phyloP scores from a whole-genome alignment of 2,797 vertebrate genomes.

The Anas acuta region DNA sequence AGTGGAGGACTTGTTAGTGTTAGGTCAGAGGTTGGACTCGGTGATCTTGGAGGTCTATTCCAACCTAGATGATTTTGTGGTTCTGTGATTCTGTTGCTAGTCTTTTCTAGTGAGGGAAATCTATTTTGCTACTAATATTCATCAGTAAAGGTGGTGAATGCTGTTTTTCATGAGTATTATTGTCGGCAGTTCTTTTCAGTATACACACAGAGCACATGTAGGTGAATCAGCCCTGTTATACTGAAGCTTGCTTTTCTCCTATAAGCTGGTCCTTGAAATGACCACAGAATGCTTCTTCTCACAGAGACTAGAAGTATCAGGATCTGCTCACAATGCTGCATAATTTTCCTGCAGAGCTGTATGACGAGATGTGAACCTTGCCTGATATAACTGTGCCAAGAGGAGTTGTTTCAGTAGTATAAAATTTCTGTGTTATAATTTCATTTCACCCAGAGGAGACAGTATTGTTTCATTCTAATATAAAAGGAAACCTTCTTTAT shows the following conservation, averaged over 20 bases:
- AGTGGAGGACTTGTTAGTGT: too few species aligned
- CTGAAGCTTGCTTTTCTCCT: background rate
- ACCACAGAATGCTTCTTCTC: background rate
- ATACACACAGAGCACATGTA: background rate
- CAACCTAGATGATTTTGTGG: too few species aligned
- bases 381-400: background rate
- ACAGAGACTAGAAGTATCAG: background rate
- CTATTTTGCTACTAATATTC: background rate
- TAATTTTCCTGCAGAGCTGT: background rate
- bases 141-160: background rate
- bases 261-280: background rate
- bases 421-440: background rate
- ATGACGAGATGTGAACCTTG: background rate
- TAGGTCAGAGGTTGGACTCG: too few species aligned
- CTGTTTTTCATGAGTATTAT: background rate
- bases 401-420: background rate
- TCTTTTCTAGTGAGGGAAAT: background rate
- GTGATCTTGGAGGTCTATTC: too few species aligned
- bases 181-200: background rate
- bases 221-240: background rate
- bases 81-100: background rate
- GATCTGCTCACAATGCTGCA: background rate
- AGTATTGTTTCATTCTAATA: background rate
- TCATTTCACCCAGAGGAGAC: background rate
- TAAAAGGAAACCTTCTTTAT: background rate